Base-by-base conservation (phyloP, 2,888 invertebrate species). In the Tetragonula carbonaria region DNA sequence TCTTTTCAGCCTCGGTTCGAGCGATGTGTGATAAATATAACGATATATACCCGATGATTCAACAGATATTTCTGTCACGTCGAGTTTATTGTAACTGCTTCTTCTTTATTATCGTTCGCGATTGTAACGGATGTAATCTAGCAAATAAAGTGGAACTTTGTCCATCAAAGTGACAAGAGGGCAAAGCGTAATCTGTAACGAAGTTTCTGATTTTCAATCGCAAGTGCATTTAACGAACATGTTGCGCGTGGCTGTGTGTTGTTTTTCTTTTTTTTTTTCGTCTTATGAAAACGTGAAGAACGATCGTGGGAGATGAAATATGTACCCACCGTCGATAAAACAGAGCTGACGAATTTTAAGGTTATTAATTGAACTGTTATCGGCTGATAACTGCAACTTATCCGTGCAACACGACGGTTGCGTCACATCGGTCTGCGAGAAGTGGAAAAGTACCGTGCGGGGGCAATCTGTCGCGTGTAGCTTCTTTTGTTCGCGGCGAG, bases 121-220 rank as follows among this genome's bases (percentile, higher is more conserved):
- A 45, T 74, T 50, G 4, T 2, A 45, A 66, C 18, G 18, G 33
- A 67, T 75, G 33, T 59, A 67, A 75, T 33, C 23, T 18, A 45
- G 53, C 13, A 74, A 28, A 74, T 66, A 66, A 38, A 74, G 23
- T 45, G 74, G 18, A 74, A 59, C 21, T 28, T 67, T n/a, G 50
- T 14, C 14, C 21, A 18, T 74, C 6, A 66, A 67, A 55, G 21
- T 16, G 57, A 45, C 14, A 38, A 28, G 2, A 28, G 2, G 28
- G 57, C 14, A 14, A 55, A 75, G 38, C 55, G 59, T 68, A 50
- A 33, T 33, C 33, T 62, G 23, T 55, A 45, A 63, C 51, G 50
- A 67, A 55, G 38, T 59, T 28, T 33, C 72, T 45, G 38, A 67
- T 67, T 68, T 28, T n/a, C 33, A 72, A 76, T 80, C 55, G 28